Base-by-base conservation (phyloP, 1,140 invertebrate genomes). In the Tribolium castaneum region DNA sequence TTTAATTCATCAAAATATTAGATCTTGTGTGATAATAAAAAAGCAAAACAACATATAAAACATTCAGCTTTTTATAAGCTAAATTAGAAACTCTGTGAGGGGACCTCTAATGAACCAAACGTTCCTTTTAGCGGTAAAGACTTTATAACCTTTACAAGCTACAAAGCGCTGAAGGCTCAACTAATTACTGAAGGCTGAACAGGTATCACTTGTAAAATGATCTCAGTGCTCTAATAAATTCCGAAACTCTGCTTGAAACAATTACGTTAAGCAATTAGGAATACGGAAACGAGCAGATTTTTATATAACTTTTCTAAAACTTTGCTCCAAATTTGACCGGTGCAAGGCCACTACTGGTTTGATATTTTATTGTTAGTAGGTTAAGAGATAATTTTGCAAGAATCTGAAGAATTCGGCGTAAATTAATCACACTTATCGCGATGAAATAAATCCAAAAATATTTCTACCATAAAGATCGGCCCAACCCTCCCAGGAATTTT, bases 161-260 rank as follows among this genome's bases (percentile, higher is more conserved):
- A 39, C 34, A 39, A 39, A 19, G 16, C 34, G n/a, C 7, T 45
- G 39, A 45, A 45, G 9, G 9, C n/a, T 45, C 6, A 30, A 1
- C 6, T 45, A 45, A 45, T n/a, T 45, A 45, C 39, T 45, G 39
- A 45, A 45, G 39, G 39, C 39, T 45, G 2, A 45, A n/a, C 51
- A 14, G 12, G 12, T 50, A 52, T 52, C 51, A 52, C 6, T 14
- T 52, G 51, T 52, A 52, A 52, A 10, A 59, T n/a, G 6, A 16
- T 22, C 10, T 59, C 6, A n/a, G 14, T 59, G 54, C 54, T 59
- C 54, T 59, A 22, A 59, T 59, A 59, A 59, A 25, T 59, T n/a
- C 54, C 16, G 54, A 16, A 54, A 59, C 19, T 59, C 19, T 59
- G 6, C 16, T 19, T 59, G 54, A 59, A 59, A 59, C 54, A 59